Conservation (phyloP, 92 coral and sea anemone species). For the Epizoanthus fatuus region DNA sequence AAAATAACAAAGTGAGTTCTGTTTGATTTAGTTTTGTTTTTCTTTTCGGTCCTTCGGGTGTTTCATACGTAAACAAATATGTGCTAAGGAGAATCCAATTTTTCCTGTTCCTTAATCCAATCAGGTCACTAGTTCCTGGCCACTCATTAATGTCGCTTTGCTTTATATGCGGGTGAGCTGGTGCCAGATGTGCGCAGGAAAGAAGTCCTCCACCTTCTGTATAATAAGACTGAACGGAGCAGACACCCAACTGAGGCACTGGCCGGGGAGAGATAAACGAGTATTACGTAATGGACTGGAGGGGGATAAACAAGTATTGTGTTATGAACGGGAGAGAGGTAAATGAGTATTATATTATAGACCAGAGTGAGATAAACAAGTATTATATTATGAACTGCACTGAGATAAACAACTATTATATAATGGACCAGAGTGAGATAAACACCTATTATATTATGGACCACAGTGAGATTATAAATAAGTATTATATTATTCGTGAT, state of each 20-base stretch:
- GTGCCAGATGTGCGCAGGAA: conserved; percentile 99
- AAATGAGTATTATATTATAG: no score
- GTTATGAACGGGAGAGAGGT: no score
- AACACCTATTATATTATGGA: no score
- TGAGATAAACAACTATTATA: no score
- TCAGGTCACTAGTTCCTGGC: conserved; percentile 6
- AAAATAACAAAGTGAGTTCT: not conserved
- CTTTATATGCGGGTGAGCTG: conserved; percentile 94
- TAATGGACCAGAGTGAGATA: no score
- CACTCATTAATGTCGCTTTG: not conserved
- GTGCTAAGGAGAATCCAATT: not conserved
- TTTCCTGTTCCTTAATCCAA: not conserved
- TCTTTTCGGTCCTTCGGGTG: not conserved
- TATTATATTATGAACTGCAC: no score
- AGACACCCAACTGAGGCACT: conserved; percentile 93
- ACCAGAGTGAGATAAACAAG: no score
- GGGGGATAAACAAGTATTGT: not conserved
- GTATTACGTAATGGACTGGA: not conserved
- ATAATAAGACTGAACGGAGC: conserved; percentile 94
- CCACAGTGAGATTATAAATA: no score
- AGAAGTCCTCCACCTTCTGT: conserved; percentile 98
- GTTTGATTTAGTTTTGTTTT: not conserved
- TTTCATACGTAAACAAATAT: not conserved
- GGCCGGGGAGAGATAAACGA: not conserved
- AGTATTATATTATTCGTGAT: no score